Evolutionary conservation across 1,140 invertebrate genomes (phyloP).

Genomic region (Drosophila yakuba): DNA sequence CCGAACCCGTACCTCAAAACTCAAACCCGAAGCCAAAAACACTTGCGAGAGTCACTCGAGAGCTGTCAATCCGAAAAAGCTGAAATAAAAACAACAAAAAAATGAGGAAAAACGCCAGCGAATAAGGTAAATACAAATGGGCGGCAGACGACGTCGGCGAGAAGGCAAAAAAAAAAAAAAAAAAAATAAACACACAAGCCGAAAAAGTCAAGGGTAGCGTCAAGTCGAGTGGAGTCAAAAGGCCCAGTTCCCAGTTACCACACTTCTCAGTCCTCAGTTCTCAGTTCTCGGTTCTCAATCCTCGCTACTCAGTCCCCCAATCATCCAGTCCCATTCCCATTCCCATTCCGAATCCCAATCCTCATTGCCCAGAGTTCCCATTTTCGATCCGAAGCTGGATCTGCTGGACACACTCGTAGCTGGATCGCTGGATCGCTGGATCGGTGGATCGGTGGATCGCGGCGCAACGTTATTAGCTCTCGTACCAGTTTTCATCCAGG

Average conservation of each 20-base stretch:
- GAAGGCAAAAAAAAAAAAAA: neutral
- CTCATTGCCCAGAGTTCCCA: neutral
- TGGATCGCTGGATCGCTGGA: conserved; percentile 10
- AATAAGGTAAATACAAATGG: conserved; percentile 32
- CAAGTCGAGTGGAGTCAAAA: conserved; percentile 3
- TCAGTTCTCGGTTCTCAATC: neutral
- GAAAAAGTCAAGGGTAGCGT: conserved; percentile 29
- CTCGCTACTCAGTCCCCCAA: conserved; percentile 1
- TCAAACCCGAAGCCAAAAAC: conserved; percentile 39
- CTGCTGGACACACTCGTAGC: conserved; percentile 9
- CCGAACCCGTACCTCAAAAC: conserved; percentile 12
- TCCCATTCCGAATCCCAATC: neutral
- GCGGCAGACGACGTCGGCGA: conserved; percentile 6
- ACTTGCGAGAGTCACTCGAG: conserved; percentile 66
- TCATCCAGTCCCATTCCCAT: neutral
- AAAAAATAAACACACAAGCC: neutral
- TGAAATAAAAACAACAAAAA: conserved; percentile 1
- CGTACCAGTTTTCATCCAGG: conserved; percentile 43
- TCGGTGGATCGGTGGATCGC: neutral
- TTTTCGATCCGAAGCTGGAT: conserved; percentile 12
- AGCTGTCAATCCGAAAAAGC: conserved; percentile 64
- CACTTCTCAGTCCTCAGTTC: neutral
- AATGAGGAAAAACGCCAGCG: conserved; percentile 4
- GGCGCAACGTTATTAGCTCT: conserved; percentile 55
- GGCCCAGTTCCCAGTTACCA: neutral